These are phyloP conservation scores for Sebastes taczanowskii DNA, from an alignment of 2,797 vertebrate genomes.

Conservation along the genomic window DNA sequence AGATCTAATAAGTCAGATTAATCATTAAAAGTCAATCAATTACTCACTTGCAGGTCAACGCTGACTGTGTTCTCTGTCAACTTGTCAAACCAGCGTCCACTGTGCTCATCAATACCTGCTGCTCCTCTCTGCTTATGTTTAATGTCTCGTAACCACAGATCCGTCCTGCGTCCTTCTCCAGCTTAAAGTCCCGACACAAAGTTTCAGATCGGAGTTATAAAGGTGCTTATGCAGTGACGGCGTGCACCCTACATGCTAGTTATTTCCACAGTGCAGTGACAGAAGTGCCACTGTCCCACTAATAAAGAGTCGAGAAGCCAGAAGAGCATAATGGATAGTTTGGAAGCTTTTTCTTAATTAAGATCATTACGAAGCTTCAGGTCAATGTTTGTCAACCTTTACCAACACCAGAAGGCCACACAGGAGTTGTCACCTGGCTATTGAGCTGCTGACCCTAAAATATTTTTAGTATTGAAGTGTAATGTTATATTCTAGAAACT, in stretches of 20 bases:
- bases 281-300: constrained; percentile 74
- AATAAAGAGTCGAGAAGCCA: constrained; percentile 71
- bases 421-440: background rate
- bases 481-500: background rate
- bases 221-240: constrained; percentile 41
- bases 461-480: background rate
- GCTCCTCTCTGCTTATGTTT: background rate
- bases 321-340: constrained; percentile 45
- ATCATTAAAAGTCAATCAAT: background rate
- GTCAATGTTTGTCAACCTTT: background rate
- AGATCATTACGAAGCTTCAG: background rate
- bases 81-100: background rate
- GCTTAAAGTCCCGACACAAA: constrained; percentile 4
- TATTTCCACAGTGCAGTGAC: constrained; percentile 74
- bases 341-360: constrained; percentile 1
- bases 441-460: background rate
- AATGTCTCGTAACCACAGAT: background rate
- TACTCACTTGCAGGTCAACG: constrained; percentile 51
- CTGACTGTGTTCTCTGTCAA: background rate
- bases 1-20: background rate
- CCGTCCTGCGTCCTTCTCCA: background rate
- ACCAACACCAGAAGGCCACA: background rate
- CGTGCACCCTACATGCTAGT: constrained; percentile 35
- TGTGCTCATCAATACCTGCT: background rate
- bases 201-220: constrained; percentile 7